phyloP scores from a whole-genome alignment of 2,113 vertebrate genomes.

The Alexandromys fortis region DNA sequence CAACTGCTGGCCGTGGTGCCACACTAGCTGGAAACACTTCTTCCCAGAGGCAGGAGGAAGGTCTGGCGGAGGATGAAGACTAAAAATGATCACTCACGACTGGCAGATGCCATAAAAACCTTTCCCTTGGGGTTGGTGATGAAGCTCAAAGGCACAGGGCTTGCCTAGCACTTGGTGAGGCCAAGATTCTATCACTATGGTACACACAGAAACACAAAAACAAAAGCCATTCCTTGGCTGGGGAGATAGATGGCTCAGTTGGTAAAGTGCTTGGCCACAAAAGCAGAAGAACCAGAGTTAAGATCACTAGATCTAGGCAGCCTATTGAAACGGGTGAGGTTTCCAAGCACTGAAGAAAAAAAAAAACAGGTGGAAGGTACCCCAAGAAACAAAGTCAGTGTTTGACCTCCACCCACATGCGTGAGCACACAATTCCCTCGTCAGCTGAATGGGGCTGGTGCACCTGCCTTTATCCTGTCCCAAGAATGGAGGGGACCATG shows the following conservation, averaged over 20 bases:
- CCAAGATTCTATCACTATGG: not conserved
- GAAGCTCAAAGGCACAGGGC: not conserved
- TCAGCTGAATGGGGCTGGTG: not conserved
- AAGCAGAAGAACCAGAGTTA: not conserved
- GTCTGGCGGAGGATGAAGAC: not conserved
- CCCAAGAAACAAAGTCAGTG: not conserved
- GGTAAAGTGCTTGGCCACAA: not conserved
- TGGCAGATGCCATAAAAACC: not conserved
- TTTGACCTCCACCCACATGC: not conserved
- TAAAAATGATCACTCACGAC: not conserved
- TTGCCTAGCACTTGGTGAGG: not conserved
- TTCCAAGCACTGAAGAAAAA: not conserved
- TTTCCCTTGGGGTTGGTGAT: not conserved
- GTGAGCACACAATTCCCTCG: not conserved
- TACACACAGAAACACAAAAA: not conserved
- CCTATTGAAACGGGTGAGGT: not conserved
- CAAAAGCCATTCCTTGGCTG: not conserved
- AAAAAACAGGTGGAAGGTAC: not conserved
- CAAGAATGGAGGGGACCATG: not conserved
- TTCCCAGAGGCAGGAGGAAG: not conserved
- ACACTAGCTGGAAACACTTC: not conserved
- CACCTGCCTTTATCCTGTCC: not conserved
- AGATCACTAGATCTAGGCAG: not conserved
- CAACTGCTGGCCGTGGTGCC: not conserved
- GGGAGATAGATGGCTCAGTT: not conserved